A percentile compares a stretch with the other conserved stretches of the same genome.
These are phyloP conservation scores for Uria aalge DNA, from an alignment of 2,113 vertebrate genomes.

Conservation along the genomic window DNA sequence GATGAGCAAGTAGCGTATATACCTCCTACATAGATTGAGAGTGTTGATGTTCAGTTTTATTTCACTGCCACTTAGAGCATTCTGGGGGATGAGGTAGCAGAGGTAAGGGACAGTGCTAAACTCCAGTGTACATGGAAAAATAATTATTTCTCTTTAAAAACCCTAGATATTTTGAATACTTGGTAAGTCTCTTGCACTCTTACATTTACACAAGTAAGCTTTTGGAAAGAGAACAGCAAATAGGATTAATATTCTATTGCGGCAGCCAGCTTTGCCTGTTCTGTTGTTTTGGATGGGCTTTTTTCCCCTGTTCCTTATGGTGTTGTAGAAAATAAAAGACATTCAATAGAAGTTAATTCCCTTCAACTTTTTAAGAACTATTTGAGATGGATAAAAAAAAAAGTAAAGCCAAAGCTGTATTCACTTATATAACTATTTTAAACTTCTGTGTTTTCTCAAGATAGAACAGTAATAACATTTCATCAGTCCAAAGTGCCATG, in stretches of 20 bases:
- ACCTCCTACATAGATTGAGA: not conserved
- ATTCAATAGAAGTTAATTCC: not conserved
- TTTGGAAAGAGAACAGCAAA: not conserved
- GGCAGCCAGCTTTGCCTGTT: not conserved
- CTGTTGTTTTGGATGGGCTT: not conserved
- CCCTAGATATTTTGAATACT: not conserved
- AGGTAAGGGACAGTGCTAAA: not conserved
- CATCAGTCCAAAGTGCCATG: not conserved
- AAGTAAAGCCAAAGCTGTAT: not conserved
- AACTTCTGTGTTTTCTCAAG: not conserved
- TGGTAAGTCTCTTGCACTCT: not conserved
- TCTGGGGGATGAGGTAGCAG: not conserved
- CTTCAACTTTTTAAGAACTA: not conserved
- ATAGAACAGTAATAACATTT: not conserved
- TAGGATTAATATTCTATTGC: not conserved
- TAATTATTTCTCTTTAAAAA: not conserved
- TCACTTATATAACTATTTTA: not conserved
- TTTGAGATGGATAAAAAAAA: not conserved
- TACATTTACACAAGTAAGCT: not conserved
- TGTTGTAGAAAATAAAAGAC: not conserved
- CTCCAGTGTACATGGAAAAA: not conserved
- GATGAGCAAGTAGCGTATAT: accelerated
- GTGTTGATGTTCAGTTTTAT: not conserved
- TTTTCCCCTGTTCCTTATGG: not conserved
- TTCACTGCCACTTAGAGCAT: not conserved